Base-by-base conservation (phyloP, 2,113 vertebrate species). In the Menura novaehollandiae region DNA sequence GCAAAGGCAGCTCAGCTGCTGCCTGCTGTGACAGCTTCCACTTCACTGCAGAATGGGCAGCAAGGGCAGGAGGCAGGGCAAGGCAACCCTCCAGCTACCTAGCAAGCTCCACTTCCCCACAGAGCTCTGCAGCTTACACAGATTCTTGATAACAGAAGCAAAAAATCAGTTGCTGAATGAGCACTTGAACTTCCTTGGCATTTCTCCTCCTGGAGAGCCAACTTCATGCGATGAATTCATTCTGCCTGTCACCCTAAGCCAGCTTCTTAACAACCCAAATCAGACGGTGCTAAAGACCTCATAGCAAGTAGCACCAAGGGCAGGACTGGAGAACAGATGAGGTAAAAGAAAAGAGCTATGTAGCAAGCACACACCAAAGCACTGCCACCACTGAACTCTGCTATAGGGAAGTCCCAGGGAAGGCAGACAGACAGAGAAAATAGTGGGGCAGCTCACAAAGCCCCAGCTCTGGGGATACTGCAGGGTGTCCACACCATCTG, bases 21-120 rank as follows among this genome's bases (percentile, higher is more conserved):
- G 86, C 64, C 80, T 94, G 74, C 91, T 88, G 87, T 79, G 86
- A 88, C 46, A 89, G 44, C 76, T 95, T 95, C 73, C 72, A 80
- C 60, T 90, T 93, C 56, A 88, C 68, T 93, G 85, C 64, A 78
- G 76, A 93, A 91, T 0, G 1, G 88, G 52, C n/a, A 43, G 37
- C 13, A 53, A 89, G 72, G 66, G 66, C 74, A 86, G 27, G 22
- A 87, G 53, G 46, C 63, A 90, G 41, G 47, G 68, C 80, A 95
- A 93, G 80, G 64, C 77, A 89, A 55, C 47, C 77, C 95, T 89
- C 72, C 56, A 89, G 86, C 92, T 66, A 80, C 55, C 43, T 35
- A 47, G 47, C 32, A 41, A 85, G 32, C 59, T 68, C 32, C 13
- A 59, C 52, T 73, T 96, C 76, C 44, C 76, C 41, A 35, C 0